Evolutionary conservation across 2,888 invertebrate genomes (phyloP).

Genomic region (Sinhomidia bicolor): DNA sequence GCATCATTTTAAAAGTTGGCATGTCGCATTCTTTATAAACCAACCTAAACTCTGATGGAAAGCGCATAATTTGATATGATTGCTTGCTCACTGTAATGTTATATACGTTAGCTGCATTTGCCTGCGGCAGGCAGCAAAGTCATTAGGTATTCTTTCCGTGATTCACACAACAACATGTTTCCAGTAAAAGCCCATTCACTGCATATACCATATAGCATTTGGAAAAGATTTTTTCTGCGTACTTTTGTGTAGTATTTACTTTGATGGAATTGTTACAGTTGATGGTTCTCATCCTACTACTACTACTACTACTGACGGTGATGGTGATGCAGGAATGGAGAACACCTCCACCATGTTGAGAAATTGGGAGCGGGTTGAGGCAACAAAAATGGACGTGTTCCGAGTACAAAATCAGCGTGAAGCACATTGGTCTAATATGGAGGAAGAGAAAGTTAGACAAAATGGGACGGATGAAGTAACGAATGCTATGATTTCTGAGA

Average conservation of each 20-base stretch:
- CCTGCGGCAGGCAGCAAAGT: conserved; percentile 14
- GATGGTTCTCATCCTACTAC: conserved; percentile 38
- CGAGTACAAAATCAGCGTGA: conserved; percentile 63
- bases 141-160: conserved; percentile 51
- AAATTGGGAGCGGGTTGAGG: conserved; percentile 47
- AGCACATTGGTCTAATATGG: conserved; percentile 72
- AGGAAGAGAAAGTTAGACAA: conserved; percentile 64
- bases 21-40: background rate
- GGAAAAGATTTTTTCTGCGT: background rate
- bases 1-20: too few species aligned
- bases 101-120: conserved; percentile 10
- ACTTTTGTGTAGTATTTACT: conserved; percentile 42
- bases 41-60: background rate
- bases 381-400: conserved; percentile 47
- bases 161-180: conserved; percentile 44
- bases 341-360: conserved; percentile 13
- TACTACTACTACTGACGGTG: background rate
- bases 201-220: background rate
- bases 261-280: conserved; percentile 68
- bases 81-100: background rate
- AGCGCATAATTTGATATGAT: background rate
- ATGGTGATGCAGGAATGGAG: conserved; percentile 24
- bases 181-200: conserved; percentile 14
- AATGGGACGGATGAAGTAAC: conserved; percentile 67
- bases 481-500: conserved; percentile 46